Evolutionary conservation across 1,140 invertebrate species (phyloP).

Genomic region (Drosophila chauvacae): DNA sequence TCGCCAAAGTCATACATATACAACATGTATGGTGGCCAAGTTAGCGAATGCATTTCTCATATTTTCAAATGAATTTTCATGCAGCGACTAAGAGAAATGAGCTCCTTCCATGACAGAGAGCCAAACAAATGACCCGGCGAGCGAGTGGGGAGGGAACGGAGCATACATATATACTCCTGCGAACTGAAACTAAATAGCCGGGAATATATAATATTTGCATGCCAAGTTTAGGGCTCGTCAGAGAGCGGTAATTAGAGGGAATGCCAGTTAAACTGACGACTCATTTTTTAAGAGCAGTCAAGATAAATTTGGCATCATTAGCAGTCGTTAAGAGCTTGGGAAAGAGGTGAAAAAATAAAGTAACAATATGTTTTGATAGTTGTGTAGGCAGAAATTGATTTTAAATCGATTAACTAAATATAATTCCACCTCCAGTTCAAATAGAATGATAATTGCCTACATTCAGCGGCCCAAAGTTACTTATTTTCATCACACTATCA

Average conservation of each 20-base stretch:
- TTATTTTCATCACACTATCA: neutral
- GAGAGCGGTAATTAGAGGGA: constrained; percentile 8
- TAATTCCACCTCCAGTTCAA: neutral
- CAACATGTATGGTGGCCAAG: constrained; percentile 17
- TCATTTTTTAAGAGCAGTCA: neutral
- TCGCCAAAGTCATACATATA: neutral
- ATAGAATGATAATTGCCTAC: neutral
- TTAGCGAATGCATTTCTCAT: constrained; percentile 53
- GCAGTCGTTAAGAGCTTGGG: neutral
- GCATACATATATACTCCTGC: neutral
- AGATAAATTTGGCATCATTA: neutral
- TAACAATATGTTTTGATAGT: too few species aligned
- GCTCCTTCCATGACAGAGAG: constrained; percentile 19
- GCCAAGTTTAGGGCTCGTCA: constrained; percentile 7
- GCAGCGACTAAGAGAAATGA: constrained; percentile 61
- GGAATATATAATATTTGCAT: constrained; percentile 25
- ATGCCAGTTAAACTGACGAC: neutral
- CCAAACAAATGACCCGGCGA: constrained; percentile 44
- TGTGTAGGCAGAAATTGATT: neutral
- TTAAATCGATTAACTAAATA: neutral
- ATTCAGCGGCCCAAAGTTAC: neutral
- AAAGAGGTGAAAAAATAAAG: neutral
- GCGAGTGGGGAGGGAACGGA: neutral
- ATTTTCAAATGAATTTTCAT: constrained; percentile 71
- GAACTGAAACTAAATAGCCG: constrained; percentile 14